Conservation (phyloP, 2,113 vertebrate species). For the Ceratotherium simum region DNA sequence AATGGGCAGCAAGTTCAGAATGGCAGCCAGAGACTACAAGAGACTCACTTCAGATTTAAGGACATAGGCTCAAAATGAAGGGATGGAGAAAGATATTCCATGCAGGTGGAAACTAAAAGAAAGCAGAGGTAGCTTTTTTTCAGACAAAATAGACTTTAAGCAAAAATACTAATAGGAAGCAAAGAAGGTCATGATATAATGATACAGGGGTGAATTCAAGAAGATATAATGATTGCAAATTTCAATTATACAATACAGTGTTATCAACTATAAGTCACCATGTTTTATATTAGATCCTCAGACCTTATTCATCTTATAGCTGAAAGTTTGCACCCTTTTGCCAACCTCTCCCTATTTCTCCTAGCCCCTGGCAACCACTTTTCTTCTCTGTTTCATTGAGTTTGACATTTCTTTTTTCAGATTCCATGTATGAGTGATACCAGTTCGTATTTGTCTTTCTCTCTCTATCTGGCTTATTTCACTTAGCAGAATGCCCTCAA, state of each 20-base stretch:
- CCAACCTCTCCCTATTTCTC: no score
- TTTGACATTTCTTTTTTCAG: no score
- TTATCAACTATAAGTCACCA: not conserved
- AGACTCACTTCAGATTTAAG: not conserved
- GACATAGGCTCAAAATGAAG: not conserved
- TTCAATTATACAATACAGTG: not conserved
- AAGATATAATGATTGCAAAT: not conserved
- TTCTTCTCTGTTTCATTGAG: no score
- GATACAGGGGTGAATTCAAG: not conserved
- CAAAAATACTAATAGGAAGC: not conserved
- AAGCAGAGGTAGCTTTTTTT: not conserved
- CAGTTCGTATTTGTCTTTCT: no score
- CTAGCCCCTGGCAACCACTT: no score
- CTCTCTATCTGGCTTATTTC: no score
- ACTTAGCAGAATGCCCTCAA: no score
- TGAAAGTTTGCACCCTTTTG: no score
- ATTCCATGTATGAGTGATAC: no score
- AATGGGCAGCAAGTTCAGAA: not conserved
- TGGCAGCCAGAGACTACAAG: not conserved
- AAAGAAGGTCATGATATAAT: not conserved
- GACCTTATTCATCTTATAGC: no score
- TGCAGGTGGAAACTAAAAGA: not conserved
- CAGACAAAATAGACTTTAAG: not conserved
- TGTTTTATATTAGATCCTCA: not conserved
- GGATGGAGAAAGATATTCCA: not conserved